Conservation (phyloP, 2,888 invertebrate species). For the Nezara viridula region DNA sequence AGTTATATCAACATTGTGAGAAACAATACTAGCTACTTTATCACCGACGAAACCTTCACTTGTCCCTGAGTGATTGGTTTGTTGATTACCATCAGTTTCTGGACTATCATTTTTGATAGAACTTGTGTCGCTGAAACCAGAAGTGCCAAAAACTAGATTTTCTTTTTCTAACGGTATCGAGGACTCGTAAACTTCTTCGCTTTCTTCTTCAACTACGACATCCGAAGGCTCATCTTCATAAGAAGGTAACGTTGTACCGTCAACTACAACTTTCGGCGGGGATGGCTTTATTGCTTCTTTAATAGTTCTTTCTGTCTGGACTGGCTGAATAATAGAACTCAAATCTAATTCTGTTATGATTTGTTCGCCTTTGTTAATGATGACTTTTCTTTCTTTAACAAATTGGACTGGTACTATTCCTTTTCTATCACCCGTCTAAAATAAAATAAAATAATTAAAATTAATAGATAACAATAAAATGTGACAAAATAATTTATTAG, state of each 20-base stretch:
- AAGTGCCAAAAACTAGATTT: background rate
- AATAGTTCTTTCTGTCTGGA: background rate
- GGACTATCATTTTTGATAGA: background rate
- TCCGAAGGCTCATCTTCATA: background rate
- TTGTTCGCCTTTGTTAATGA: conserved; percentile 65
- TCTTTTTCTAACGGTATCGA: background rate
- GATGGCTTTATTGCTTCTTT: background rate
- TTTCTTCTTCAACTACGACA: background rate
- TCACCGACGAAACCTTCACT: background rate
- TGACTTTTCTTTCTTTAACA: conserved; percentile 75
- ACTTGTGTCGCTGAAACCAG: too few relatives aligned
- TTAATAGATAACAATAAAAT: background rate
- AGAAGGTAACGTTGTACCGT: background rate
- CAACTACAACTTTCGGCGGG: background rate
- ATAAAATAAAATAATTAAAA: conserved; percentile 54
- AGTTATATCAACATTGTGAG: background rate
- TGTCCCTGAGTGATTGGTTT: background rate
- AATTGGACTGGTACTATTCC: conserved; percentile 77
- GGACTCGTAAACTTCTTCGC: background rate
- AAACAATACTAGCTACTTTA: background rate
- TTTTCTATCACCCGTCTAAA: conserved; percentile 75
- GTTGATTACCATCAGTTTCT: background rate
- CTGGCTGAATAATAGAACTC: background rate
- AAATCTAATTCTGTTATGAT: background rate
- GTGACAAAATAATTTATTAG: background rate